A percentile compares a stretch with the other conserved stretches of the same genome.
Evolutionary conservation across 2,888 invertebrate species (phyloP).

Genomic region (Dioctria rufipes): DNA sequence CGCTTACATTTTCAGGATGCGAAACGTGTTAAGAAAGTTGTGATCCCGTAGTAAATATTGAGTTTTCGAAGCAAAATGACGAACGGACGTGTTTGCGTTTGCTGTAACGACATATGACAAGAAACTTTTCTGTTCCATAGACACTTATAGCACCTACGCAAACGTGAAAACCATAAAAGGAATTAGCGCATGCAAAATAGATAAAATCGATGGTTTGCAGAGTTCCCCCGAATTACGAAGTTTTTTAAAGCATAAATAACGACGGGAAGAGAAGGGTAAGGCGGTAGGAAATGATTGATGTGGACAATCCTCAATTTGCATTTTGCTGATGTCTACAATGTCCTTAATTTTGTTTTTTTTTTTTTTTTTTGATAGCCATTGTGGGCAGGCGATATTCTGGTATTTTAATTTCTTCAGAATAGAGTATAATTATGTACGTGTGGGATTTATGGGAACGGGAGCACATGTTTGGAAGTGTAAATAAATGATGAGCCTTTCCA

Average conservation of each 20-base stretch:
- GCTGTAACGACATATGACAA: not conserved
- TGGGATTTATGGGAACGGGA: not conserved
- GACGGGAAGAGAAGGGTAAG: not conserved
- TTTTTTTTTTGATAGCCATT: not conserved
- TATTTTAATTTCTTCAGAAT: not conserved
- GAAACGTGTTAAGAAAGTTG: not conserved
- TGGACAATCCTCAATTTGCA: conserved; percentile 29
- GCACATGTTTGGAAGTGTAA: conserved; percentile 12
- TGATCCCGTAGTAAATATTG: not conserved
- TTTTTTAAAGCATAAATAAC: not conserved
- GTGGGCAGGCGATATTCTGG: not conserved
- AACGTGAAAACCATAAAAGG: not conserved
- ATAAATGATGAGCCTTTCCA: conserved; percentile 12
- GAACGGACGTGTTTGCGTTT: no score
- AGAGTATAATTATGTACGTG: not conserved
- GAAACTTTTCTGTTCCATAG: not conserved
- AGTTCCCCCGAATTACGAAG: not conserved
- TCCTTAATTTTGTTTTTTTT: conserved; percentile 1
- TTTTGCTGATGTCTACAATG: conserved; percentile 20
- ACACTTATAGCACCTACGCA: not conserved
- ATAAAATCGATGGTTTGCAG: conserved; percentile 5
- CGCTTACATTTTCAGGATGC: not conserved
- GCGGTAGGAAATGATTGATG: conserved; percentile 19
- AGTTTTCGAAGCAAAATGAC: no score
- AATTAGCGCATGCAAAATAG: conserved; percentile 16